Evolutionary conservation across 92 coral and sea anemone species (phyloP).

Genomic region (Plumapathes pennacea): DNA sequence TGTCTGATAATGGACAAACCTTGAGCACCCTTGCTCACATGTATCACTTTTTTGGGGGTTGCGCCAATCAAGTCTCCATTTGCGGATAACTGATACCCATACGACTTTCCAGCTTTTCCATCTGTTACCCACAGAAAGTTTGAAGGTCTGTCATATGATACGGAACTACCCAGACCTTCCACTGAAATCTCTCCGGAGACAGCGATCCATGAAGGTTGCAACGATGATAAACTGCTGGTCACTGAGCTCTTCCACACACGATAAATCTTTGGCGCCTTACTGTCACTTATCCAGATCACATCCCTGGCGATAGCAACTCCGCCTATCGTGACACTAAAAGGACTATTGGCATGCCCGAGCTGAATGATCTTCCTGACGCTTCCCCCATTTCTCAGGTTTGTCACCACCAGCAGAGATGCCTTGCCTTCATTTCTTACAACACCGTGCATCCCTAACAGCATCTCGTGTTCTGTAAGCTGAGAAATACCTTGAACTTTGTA

Average conservation of each 20-base stretch:
- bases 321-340: constrained; percentile 50
- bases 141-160: constrained; percentile 56
- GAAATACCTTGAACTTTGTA: constrained; percentile 71
- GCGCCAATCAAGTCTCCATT: constrained; percentile 38
- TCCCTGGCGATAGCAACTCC: constrained; percentile 57
- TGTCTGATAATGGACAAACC: constrained; percentile 78
- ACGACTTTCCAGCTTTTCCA: constrained; percentile 37
- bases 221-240: constrained; percentile 25
- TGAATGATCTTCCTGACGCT: constrained; percentile 62
- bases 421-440: constrained; percentile 57
- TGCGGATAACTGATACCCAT: constrained; percentile 57
- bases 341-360: constrained; percentile 31
- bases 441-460: constrained; percentile 73
- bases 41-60: constrained; percentile 28
- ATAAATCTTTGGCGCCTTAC: constrained; percentile 15
- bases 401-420: constrained; percentile 67
- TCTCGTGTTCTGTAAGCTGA: constrained; percentile 44
- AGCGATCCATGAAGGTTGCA: constrained; percentile 32
- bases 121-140: constrained; percentile 68
- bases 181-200: constrained; percentile 7
- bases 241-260: constrained; percentile 35
- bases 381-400: constrained; percentile 7
- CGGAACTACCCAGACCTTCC: constrained; percentile 63
- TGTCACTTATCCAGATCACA: constrained; percentile 63
- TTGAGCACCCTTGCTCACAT: constrained; percentile 63